Evolutionary conservation across 2,797 vertebrate genomes (phyloP).

Genomic region (Enteromius afrohamiltoni): DNA sequence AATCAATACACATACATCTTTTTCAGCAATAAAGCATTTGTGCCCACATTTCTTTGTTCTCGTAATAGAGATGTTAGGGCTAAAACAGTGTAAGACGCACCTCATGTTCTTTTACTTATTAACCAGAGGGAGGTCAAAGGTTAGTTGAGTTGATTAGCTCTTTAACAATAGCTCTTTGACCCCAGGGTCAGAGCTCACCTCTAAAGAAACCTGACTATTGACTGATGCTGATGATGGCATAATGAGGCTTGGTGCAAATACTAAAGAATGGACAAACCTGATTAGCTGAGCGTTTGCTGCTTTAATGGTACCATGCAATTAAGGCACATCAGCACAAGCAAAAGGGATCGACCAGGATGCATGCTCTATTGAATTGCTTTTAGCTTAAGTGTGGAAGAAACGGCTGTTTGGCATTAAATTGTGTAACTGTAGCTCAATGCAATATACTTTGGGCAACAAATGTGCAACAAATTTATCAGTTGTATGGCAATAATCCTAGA

Average conservation of each 20-base stretch:
- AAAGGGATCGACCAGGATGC: slow-evolving; percentile 32
- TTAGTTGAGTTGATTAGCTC: slow-evolving; percentile 65
- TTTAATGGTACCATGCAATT: slow-evolving; percentile 30
- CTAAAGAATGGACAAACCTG: slow-evolving; percentile 40
- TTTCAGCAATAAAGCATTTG: slow-evolving; percentile 9
- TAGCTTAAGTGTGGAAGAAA: slow-evolving; percentile 34
- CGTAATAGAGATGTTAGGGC: slow-evolving; percentile 45
- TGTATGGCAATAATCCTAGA: background rate
- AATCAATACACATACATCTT: background rate
- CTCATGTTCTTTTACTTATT: slow-evolving; percentile 63
- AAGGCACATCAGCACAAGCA: slow-evolving; percentile 20
- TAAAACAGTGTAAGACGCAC: slow-evolving; percentile 43
- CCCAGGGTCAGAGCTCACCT: slow-evolving; percentile 58
- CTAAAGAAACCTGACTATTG: slow-evolving; percentile 56
- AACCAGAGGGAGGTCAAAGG: slow-evolving; percentile 62
- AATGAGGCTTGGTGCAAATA: slow-evolving; percentile 46
- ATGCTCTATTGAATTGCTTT: slow-evolving; percentile 34
- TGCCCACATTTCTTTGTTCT: background rate
- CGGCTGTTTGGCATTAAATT: slow-evolving; percentile 27
- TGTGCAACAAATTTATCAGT: background rate
- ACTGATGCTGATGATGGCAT: slow-evolving; percentile 58
- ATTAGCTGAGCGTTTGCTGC: slow-evolving; percentile 44
- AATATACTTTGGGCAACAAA: slow-evolving; percentile 8
- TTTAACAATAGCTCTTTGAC: slow-evolving; percentile 63
- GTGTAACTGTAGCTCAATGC: background rate